Evolutionary conservation across 1,140 invertebrate genomes (phyloP), one percentile per base, ranked within the genome.

Genomic region (Microvelia longipes): DNA sequence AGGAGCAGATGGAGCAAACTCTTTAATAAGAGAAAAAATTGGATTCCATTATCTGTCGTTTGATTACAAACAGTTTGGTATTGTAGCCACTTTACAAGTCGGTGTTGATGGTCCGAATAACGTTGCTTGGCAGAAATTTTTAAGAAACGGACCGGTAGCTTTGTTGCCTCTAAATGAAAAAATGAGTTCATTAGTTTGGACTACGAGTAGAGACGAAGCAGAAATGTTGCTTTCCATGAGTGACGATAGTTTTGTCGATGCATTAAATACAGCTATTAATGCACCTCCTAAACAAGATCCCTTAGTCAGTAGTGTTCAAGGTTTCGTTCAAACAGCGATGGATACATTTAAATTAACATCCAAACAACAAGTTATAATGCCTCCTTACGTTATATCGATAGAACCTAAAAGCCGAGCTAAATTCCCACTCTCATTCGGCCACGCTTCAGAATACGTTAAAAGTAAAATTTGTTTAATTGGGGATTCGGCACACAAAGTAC

Each of bases 401-500:
- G 70, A 68, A 64, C n/a, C n/a, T 11, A 63, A 30, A 15, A 89
- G 89, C 1, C 81, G 94, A 25, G 96, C 93, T 28, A 86, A 87
- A 2, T 99, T 98, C 81, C 96, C 96, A 0, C 82, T 99, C 5
- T 90, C 88, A 27, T 92, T 98, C 76, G 89, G 92, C 0, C 94
- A 98, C 80, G 86, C 94, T 28, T 86, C 88, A 0, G 84, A 87
- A 72, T 98, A 98, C 80, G 86, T 93, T 0, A 82, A 81, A 29
- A 80, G 83, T 25, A 84, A 90, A 68, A 85, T 88, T 71, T 35
- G 26, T 27, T 70, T 28, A 29, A 71, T 50, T 72, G 91, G 92
- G 19, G 97, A 99, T 85, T 93, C 96, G 35, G 96, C 96, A 11
- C 97, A 99, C 80, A 84, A 93, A 77, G 84, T 99, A 50, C 96